A percentile compares a stretch with the other conserved stretches of the same genome.
These are phyloP conservation scores for Thaleichthys pacificus DNA, from an alignment of 2,797 vertebrate species.

Conservation along the genomic window DNA sequence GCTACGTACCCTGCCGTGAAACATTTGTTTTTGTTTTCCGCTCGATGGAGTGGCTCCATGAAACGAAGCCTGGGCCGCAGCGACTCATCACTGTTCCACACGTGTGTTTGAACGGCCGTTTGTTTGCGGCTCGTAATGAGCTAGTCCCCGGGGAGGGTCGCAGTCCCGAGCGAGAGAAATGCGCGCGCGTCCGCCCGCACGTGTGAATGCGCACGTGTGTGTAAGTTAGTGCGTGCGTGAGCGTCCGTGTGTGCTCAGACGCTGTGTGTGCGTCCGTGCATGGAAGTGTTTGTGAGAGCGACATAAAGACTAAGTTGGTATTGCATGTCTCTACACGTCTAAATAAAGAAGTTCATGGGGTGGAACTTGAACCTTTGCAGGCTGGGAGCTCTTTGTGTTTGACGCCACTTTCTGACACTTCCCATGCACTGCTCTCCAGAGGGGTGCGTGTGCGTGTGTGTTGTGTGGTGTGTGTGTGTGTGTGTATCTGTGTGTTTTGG, in stretches of 20 bases:
- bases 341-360: not conserved
- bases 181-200: too few species aligned
- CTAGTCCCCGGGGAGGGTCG: too few species aligned
- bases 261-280: not conserved
- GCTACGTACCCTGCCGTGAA: too few species aligned
- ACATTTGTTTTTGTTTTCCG: too few species aligned
- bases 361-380: not conserved
- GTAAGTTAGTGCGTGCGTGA: not conserved
- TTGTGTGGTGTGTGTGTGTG: not conserved
- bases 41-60: too few species aligned
- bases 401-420: slow-evolving; percentile 32
- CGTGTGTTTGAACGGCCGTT: too few species aligned
- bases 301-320: slow-evolving; percentile 46
- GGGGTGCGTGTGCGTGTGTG: slow-evolving; percentile 15
- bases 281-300: not conserved
- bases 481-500: slow-evolving; percentile 21
- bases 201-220: not conserved
- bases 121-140: too few species aligned
- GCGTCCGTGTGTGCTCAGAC: not conserved
- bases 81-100: too few species aligned
- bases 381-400: slow-evolving; percentile 20
- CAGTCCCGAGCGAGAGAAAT: too few species aligned
- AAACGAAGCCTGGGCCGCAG: too few species aligned
- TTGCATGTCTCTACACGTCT: slow-evolving; percentile 37
- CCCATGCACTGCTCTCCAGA: slow-evolving; percentile 29